A percentile compares a stretch with the other conserved stretches of the same genome.
Conservation (phyloP, 1,140 invertebrate species). For the Drosophila repleta region DNA sequence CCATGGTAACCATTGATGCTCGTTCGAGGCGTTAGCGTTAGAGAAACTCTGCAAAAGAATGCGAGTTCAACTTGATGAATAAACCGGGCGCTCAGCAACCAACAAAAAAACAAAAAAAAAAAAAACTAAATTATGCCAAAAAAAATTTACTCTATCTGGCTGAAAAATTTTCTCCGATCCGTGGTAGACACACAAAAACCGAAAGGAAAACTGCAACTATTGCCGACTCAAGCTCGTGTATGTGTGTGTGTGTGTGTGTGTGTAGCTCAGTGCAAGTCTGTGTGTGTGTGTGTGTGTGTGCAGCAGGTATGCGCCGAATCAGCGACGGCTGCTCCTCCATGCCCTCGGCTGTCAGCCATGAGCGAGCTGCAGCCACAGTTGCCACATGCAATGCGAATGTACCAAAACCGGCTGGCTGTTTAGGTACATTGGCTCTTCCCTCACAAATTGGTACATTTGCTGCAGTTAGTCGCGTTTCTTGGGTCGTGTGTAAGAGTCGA, state of each 20-base stretch:
- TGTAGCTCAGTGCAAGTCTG: background rate
- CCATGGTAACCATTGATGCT: conserved; percentile 86
- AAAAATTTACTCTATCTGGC: background rate
- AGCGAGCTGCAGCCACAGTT: background rate
- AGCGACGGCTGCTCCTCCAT: too few relatives aligned
- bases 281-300: conserved; percentile 5
- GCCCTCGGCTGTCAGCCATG: background rate
- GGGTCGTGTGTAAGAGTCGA: too few relatives aligned
- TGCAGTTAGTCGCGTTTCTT: too few relatives aligned
- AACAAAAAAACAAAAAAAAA: background rate
- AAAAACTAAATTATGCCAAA: too few relatives aligned
- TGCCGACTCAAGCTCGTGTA: conserved; percentile 3
- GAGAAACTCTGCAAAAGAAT: conserved; percentile 10
- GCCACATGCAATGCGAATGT: background rate
- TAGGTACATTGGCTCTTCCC: background rate
- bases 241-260: conserved; percentile 3
- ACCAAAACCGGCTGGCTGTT: background rate
- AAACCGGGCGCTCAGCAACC: conserved; percentile 24
- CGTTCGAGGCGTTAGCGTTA: background rate
- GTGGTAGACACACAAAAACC: conserved; percentile 67
- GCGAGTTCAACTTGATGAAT: conserved; percentile 9
- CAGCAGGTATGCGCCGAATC: conserved; percentile 55
- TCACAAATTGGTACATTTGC: background rate
- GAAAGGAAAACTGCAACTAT: conserved; percentile 41
- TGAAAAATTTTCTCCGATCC: conserved; percentile 56